These are phyloP conservation scores for Dendrolimus pini DNA, from an alignment of 2,888 invertebrate species.

Conservation along the genomic window DNA sequence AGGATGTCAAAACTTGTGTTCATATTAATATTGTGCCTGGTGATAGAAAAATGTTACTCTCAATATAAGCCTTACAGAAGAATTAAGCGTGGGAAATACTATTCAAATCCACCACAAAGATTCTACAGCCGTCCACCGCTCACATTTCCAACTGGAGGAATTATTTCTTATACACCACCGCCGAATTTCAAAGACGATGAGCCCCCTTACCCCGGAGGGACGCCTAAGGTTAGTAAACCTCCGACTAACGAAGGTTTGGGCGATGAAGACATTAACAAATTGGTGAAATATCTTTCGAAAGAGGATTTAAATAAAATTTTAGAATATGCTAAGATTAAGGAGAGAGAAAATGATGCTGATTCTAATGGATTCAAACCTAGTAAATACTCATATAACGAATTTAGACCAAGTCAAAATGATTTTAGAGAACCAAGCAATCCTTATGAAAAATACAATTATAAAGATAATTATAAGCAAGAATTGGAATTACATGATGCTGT, in stretches of 20 bases:
- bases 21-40: neutral
- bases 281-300: conserved; percentile 55
- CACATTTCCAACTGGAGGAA: conserved; percentile 29
- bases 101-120: conserved; percentile 38
- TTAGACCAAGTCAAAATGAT: conserved; percentile 15
- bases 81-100: conserved; percentile 53
- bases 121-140: conserved; percentile 47
- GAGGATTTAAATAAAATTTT: conserved; percentile 58
- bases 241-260: conserved; percentile 42
- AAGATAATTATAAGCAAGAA: conserved; percentile 1
- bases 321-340: conserved; percentile 39
- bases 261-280: conserved; percentile 52
- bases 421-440: conserved; percentile 9
- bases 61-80: conserved; percentile 26
- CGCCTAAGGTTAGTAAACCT: conserved; percentile 48
- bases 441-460: conserved; percentile 10
- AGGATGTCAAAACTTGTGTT: conserved; percentile 8
- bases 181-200: conserved; percentile 30
- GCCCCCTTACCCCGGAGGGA: conserved; percentile 5
- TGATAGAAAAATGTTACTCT: conserved; percentile 12
- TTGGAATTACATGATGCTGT: neutral
- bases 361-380: conserved; percentile 12
- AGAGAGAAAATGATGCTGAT: conserved; percentile 17
- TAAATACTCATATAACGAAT: conserved; percentile 11
- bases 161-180: conserved; percentile 53